Evolutionary conservation across 2,797 vertebrate species (phyloP).

Genomic region (Anas capensis): DNA sequence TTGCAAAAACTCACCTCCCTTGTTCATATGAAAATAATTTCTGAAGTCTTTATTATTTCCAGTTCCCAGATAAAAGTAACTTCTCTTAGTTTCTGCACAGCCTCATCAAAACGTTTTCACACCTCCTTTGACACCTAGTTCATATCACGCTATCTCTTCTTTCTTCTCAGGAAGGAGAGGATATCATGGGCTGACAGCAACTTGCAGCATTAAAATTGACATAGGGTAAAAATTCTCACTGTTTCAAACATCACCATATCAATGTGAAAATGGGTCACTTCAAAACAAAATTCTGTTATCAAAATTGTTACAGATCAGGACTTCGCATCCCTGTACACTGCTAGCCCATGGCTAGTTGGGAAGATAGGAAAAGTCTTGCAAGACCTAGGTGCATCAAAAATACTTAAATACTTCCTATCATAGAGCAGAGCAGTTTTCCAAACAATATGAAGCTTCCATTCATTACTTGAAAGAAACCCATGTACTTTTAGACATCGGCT

Average conservation of each 20-base stretch:
- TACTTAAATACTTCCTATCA: background rate
- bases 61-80: background rate
- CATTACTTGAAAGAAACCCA: background rate
- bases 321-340: background rate
- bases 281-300: background rate
- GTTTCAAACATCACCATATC: background rate
- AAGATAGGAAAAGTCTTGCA: background rate
- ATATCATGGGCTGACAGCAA: background rate
- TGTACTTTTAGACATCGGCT: background rate
- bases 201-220: background rate
- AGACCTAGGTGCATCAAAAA: background rate
- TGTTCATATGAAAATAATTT: background rate
- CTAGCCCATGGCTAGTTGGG: background rate
- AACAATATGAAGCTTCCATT: background rate
- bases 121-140: slow-evolving; percentile 14
- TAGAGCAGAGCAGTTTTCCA: background rate
- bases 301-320: background rate
- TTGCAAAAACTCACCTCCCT: background rate
- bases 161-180: background rate
- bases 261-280: slow-evolving; percentile 19
- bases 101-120: slow-evolving; percentile 23
- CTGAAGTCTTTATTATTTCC: background rate
- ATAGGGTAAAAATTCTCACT: slow-evolving; percentile 7
- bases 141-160: background rate
- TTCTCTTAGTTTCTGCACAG: background rate